These are phyloP conservation scores for Zootoca vivipara DNA, from an alignment of 2,113 vertebrate species.

Conservation along the genomic window DNA sequence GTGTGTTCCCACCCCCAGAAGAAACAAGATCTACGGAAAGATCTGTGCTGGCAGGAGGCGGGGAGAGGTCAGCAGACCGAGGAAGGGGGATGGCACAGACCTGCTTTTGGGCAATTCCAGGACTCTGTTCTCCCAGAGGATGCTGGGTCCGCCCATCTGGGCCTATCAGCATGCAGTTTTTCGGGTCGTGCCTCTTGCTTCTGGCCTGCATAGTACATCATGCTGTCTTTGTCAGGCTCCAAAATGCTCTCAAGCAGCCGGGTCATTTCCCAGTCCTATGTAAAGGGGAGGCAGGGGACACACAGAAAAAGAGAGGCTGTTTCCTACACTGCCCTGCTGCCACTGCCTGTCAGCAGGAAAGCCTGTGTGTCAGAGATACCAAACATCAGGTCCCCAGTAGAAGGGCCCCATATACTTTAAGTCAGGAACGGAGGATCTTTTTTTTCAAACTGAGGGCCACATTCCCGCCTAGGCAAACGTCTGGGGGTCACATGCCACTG, in stretches of 20 bases:
- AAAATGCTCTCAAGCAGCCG: conserved; percentile 51
- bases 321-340: neutral
- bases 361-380: no score
- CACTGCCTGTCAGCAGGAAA: neutral
- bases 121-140: conserved; percentile 54
- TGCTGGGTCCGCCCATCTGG: conserved; percentile 53
- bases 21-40: neutral
- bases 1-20: neutral
- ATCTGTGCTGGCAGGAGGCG: neutral
- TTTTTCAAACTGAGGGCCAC: no score
- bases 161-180: conserved; percentile 50
- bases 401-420: no score
- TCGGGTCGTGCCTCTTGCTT: conserved; percentile 50
- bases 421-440: no score
- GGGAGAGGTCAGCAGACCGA: no score
- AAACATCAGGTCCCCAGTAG: neutral
- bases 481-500: no score
- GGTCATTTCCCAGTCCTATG: conserved; percentile 68
- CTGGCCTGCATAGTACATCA: conserved; percentile 59
- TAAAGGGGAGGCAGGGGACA: neutral
- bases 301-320: neutral
- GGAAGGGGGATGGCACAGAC: conserved; percentile 20
- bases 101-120: conserved; percentile 47
- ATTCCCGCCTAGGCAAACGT: no score
- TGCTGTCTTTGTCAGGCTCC: conserved; percentile 42